Percentiles rank a stretch among this genome's conserved stretches.
Conservation (phyloP, 2,797 vertebrate genomes). For the Nasua narica region DNA sequence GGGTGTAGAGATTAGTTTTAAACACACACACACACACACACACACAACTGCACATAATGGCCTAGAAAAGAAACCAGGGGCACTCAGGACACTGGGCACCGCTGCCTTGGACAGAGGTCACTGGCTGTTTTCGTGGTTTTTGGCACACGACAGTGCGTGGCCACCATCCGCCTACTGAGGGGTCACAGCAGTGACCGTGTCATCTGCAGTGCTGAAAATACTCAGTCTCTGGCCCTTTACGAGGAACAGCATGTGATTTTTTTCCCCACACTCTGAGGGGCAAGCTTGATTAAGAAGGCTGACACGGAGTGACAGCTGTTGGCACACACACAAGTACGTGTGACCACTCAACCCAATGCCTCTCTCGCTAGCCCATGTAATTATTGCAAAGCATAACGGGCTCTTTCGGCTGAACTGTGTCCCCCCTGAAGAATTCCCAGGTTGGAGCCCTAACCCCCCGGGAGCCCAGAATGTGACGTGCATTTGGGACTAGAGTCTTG, state of each 20-base stretch:
- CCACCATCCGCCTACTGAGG: not conserved
- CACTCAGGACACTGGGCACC: not conserved
- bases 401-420: not conserved
- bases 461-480: not conserved
- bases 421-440: not conserved
- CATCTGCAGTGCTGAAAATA: not conserved
- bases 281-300: not conserved
- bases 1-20: not conserved
- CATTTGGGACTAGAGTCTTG: not conserved
- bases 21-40: too few relatives aligned
- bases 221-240: not conserved
- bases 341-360: not conserved
- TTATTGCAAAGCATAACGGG: not conserved
- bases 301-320: rapidly evolving
- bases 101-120: not conserved
- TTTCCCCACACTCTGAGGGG: too few relatives aligned
- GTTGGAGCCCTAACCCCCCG: not conserved
- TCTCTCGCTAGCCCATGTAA: not conserved
- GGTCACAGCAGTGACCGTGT: not conserved
- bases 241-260: not conserved
- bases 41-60: not conserved
- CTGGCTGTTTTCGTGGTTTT: not conserved
- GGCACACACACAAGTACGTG: not conserved
- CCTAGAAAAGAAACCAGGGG: not conserved
- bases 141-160: not conserved